phyloP scores from a whole-genome alignment of 2,113 vertebrate species.

The Forbesichthys agassizii region DNA sequence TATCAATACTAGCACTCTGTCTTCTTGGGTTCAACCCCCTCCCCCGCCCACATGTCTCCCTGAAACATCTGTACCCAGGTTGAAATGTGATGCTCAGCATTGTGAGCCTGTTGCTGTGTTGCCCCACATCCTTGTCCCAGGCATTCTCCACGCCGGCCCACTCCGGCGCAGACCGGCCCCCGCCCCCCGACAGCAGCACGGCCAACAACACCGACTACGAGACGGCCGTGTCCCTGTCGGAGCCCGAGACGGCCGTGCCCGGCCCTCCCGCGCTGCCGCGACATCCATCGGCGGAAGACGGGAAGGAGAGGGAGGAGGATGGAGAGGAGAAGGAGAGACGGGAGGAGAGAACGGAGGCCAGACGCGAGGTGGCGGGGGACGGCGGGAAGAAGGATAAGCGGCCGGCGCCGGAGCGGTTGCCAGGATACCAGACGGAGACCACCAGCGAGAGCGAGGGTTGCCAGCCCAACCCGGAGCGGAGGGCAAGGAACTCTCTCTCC shows the following conservation, averaged over 20 bases:
- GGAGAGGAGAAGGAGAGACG: conserved; percentile 57
- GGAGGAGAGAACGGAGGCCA: conserved; percentile 56
- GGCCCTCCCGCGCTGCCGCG: conserved; percentile 38
- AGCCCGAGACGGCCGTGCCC: conserved; percentile 64
- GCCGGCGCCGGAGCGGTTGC: conserved; percentile 26
- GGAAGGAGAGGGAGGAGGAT: conserved; percentile 61
- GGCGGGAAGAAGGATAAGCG: conserved; percentile 42
- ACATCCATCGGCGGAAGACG: conserved; percentile 64
- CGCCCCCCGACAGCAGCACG: conserved; percentile 67
- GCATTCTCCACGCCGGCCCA: conserved; percentile 68
- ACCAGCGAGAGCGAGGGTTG: conserved; percentile 70
- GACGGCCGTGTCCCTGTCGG: conserved; percentile 59
- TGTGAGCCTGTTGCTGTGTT: background rate
- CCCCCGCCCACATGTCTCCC: too few relatives aligned
- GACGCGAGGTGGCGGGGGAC: conserved; percentile 32
- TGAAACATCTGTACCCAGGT: background rate
- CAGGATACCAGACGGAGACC: conserved; percentile 57
- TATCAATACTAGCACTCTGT: too few relatives aligned
- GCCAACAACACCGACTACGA: conserved; percentile 74
- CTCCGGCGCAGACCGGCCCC: conserved; percentile 58
- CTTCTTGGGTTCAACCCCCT: too few relatives aligned
- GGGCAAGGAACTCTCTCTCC: conserved; percentile 53
- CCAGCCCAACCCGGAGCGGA: conserved; percentile 67
- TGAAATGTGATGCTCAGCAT: background rate
- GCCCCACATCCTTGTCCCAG: conserved; percentile 68